phyloP scores from a whole-genome alignment of 1,140 invertebrate species.

The Sarcophaga bullata region DNA sequence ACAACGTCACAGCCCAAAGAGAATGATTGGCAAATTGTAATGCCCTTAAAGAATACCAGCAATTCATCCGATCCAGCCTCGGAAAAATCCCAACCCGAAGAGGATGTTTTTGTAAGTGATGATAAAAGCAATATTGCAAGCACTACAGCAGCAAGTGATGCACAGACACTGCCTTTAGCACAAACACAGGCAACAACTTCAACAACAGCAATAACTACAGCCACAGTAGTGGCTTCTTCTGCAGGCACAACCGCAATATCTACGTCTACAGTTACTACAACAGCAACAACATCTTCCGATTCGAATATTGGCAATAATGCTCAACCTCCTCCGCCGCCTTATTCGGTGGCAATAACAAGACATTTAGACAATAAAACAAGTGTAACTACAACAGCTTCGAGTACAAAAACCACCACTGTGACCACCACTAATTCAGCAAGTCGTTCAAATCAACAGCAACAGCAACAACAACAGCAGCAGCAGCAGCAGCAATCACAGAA shows the following conservation, averaged over 20 bases:
- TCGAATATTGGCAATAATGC: not conserved
- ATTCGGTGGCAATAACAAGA: constrained; percentile 44
- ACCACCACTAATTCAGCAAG: not conserved
- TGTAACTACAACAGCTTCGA: constrained; percentile 24
- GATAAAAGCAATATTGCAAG: constrained; percentile 46
- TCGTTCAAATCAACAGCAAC: constrained; percentile 39
- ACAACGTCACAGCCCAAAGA: constrained; percentile 48
- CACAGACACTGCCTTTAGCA: constrained; percentile 15
- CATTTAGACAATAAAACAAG: constrained; percentile 41
- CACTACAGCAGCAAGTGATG: constrained; percentile 42
- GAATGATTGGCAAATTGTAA: constrained; percentile 65
- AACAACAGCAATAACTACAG: not conserved
- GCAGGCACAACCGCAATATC: constrained; percentile 24
- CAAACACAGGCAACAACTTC: not conserved
- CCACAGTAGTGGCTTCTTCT: no score
- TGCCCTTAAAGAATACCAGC: constrained; percentile 56
- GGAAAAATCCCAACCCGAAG: constrained; percentile 58
- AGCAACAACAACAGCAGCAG: not conserved
- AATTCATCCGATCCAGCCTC: constrained; percentile 63
- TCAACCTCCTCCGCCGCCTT: constrained; percentile 43
- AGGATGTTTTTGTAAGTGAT: constrained; percentile 58
- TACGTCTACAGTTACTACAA: not conserved
- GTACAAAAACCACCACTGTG: not conserved
- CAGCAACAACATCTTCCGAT: not conserved
- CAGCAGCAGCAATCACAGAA: constrained; percentile 45